phyloP scores from a whole-genome alignment of 2,888 invertebrate species.

The Lithosia quadra region DNA sequence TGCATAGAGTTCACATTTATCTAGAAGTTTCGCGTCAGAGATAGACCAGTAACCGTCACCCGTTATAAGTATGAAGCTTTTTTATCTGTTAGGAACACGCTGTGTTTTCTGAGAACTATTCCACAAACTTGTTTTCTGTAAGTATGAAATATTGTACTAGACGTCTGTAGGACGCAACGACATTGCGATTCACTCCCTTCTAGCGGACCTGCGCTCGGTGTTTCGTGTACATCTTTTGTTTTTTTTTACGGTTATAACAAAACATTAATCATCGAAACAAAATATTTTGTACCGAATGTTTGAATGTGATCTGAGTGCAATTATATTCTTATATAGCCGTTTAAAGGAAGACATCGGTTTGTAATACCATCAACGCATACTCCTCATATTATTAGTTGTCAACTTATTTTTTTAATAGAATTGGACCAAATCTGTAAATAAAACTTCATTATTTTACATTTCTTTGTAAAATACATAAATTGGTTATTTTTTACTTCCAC shows the following conservation, averaged over 20 bases:
- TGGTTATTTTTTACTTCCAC: too few relatives aligned
- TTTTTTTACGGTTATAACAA: constrained; percentile 3
- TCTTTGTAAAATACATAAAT: too few relatives aligned
- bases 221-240: constrained; percentile 9
- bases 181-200: constrained; percentile 18
- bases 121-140: constrained; percentile 68
- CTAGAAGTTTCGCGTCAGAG: constrained; percentile 16
- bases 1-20: constrained; percentile 17
- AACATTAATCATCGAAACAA: constrained; percentile 1
- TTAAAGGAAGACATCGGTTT: not conserved
- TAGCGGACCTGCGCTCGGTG: not conserved
- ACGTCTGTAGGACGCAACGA: constrained; percentile 47
- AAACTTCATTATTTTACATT: too few relatives aligned
- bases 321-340: not conserved
- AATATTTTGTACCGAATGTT: not conserved
- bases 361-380: not conserved
- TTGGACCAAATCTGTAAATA: too few relatives aligned
- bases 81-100: constrained; percentile 72
- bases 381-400: not conserved
- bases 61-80: constrained; percentile 47
- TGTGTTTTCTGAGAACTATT: constrained; percentile 59
- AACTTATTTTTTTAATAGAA: too few relatives aligned
- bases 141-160: constrained; percentile 74
- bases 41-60: constrained; percentile 29
- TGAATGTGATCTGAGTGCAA: not conserved